These are phyloP conservation scores for Microctenopoma lineatum DNA, from an alignment of 2,797 vertebrate species.

Conservation along the genomic window DNA sequence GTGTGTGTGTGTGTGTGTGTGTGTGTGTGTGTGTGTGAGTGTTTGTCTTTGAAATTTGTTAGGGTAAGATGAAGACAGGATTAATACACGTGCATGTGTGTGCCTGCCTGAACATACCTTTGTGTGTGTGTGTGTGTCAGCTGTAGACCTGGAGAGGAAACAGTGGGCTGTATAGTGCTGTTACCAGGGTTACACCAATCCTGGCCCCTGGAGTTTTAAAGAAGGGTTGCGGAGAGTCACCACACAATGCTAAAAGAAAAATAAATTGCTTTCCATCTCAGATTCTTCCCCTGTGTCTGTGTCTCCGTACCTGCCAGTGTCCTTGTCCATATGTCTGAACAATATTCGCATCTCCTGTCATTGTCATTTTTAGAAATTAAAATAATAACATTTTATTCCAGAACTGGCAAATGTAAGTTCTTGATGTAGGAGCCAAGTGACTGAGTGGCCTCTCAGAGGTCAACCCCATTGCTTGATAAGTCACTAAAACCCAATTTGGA, in stretches of 20 bases:
- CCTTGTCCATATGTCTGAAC: conserved; percentile 23
- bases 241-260: conserved; percentile 42
- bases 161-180: conserved; percentile 41
- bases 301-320: conserved; percentile 35
- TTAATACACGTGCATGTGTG: neutral
- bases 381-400: conserved; percentile 8
- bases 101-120: conserved; percentile 1
- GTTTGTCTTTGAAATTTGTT: neutral
- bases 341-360: conserved; percentile 5
- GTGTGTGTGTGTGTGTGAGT: neutral
- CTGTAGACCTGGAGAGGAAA: conserved; percentile 12
- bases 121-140: neutral
- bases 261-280: conserved; percentile 47
- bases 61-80: neutral
- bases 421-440: conserved; percentile 15
- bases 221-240: conserved; percentile 37
- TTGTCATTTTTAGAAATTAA: conserved; percentile 33
- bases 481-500: conserved; percentile 58
- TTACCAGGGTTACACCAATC: conserved; percentile 56
- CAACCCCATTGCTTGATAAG: conserved; percentile 41
- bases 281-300: conserved; percentile 26
- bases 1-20: too few relatives aligned
- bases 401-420: neutral
- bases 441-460: conserved; percentile 28
- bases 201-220: conserved; percentile 38